phyloP scores from a whole-genome alignment of 1,140 invertebrate species.

The Cryptotermes secundus region DNA sequence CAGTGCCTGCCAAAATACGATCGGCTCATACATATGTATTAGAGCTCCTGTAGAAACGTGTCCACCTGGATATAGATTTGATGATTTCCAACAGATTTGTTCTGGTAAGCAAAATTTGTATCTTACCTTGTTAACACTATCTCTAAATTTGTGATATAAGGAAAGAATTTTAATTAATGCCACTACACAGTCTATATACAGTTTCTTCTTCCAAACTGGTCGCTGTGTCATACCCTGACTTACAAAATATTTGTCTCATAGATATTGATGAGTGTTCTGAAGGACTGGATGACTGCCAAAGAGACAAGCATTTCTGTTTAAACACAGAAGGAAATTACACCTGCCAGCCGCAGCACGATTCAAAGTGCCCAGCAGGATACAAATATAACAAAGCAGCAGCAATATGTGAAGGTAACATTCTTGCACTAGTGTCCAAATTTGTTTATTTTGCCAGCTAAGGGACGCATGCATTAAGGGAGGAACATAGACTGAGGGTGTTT shows the following conservation, averaged over 20 bases:
- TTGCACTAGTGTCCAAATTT: no score
- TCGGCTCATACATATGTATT: slow-evolving; percentile 65
- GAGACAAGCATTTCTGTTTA: slow-evolving; percentile 63
- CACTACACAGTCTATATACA: no score
- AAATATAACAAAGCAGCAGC: slow-evolving; percentile 56
- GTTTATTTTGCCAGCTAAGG: no score
- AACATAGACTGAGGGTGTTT: no score
- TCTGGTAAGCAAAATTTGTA: slow-evolving; percentile 45
- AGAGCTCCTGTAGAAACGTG: slow-evolving; percentile 51
- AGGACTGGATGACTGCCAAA: slow-evolving; percentile 60
- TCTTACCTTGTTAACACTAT: no score
- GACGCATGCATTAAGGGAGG: no score
- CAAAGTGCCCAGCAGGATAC: slow-evolving; percentile 66
- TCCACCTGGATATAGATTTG: slow-evolving; percentile 62
- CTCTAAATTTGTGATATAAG: no score
- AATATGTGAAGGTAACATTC: slow-evolving; percentile 57
- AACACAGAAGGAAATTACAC: slow-evolving; percentile 68
- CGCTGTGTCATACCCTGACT: not conserved
- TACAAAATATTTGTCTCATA: slow-evolving; percentile 42
- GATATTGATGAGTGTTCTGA: slow-evolving; percentile 71
- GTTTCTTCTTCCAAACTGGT: no score
- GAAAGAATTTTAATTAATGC: no score
- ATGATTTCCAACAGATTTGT: slow-evolving; percentile 51
- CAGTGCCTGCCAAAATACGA: slow-evolving; percentile 62
- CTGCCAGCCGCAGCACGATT: slow-evolving; percentile 57